Conservation (phyloP, 2,797 vertebrate genomes). For the Artibeus lituratus region DNA sequence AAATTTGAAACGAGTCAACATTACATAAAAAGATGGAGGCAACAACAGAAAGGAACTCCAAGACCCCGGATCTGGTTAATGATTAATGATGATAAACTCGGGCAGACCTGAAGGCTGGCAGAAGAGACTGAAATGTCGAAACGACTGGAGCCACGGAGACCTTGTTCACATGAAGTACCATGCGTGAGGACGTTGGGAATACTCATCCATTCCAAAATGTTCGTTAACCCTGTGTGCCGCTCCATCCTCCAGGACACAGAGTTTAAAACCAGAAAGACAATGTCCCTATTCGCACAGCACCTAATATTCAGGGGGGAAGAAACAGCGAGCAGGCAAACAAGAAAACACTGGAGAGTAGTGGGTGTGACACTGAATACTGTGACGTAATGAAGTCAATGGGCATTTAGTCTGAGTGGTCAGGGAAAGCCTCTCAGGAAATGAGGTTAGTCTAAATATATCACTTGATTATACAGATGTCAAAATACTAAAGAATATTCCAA, state of each 20-base stretch:
- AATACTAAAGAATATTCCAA: slow-evolving; percentile 26
- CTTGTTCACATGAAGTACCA: neutral
- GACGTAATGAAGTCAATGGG: neutral
- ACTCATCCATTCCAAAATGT: neutral
- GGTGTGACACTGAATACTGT: neutral
- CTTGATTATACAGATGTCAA: neutral
- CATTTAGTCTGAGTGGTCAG: neutral
- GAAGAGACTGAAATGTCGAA: neutral
- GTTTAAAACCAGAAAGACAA: neutral
- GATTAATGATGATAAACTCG: neutral
- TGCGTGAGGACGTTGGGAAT: neutral
- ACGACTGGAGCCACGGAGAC: neutral
- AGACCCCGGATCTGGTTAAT: neutral
- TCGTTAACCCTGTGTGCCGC: neutral
- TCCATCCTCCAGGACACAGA: neutral
- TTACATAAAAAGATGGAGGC: neutral
- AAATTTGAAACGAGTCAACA: neutral
- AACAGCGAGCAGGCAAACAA: neutral
- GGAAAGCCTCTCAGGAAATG: neutral
- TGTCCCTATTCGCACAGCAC: neutral
- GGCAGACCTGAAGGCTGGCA: neutral
- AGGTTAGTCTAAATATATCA: neutral
- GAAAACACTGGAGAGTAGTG: neutral
- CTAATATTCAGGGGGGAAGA: neutral
- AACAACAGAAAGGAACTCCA: neutral